A percentile compares a stretch with the other conserved stretches of the same genome.
Evolutionary conservation across 2,797 vertebrate species (phyloP).

Genomic region (Lepus oiostolus): DNA sequence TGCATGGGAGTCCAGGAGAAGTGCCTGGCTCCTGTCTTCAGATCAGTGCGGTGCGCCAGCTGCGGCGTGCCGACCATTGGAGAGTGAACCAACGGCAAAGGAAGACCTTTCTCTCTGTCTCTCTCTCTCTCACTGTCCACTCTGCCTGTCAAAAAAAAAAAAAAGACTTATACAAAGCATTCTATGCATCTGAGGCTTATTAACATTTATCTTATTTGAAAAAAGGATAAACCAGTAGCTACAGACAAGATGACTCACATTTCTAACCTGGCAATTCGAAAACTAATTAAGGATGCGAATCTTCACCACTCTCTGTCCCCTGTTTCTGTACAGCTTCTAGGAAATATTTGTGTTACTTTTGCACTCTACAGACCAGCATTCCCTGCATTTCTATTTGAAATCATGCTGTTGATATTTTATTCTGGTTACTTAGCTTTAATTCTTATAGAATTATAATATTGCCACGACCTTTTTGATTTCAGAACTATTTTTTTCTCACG

Average conservation of each 20-base stretch:
- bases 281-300: neutral
- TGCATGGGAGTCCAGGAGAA: too few relatives aligned
- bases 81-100: too few relatives aligned
- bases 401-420: neutral
- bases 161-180: neutral
- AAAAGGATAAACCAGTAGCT: neutral
- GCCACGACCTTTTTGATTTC: neutral
- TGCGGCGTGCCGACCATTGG: too few relatives aligned
- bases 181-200: neutral
- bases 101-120: too few relatives aligned
- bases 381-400: neutral
- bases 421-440: slow-evolving; percentile 10
- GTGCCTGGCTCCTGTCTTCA: too few relatives aligned
- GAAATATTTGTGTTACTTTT: neutral
- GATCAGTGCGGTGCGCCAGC: too few relatives aligned
- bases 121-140: too few relatives aligned
- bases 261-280: neutral
- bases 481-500: neutral
- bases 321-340: neutral
- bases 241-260: neutral
- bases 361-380: neutral
- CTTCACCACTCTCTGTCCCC: neutral
- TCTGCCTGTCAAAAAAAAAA: too few relatives aligned
- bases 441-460: neutral
- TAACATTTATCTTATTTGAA: slow-evolving; percentile 52